Base-by-base conservation (phyloP, 2,888 invertebrate species). In the Clitarchus hookeri region DNA sequence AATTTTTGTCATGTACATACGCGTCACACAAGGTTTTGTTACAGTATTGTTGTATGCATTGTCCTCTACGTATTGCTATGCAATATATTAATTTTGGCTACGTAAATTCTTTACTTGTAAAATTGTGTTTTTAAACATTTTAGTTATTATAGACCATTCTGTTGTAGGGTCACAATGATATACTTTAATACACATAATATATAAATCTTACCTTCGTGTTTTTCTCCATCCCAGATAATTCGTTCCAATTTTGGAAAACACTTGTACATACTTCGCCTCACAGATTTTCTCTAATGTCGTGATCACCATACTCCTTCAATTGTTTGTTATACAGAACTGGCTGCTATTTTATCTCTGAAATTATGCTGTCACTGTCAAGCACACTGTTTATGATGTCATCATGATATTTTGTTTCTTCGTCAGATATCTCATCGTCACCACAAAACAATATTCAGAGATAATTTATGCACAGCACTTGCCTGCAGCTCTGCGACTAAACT, bases 261-360 rank as follows among this genome's bases (percentile, higher is more conserved):
- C 11, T 25, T 65, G n/a, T 36, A 84, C 84, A 84, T 26, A 27
- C 23, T 84, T 84, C 77, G 27, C 16, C 77, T 0, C 84, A 84
- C 3, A 84, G 84, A 6, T 84, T 84, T 84, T 77, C 84, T 26
- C n/a, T 84, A 6, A 84, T 13, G 4, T 77, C 77, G 65, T 77
- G 84, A n/a, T 77, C 25, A 27, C 12, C 54, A 27, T 84, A 84
- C 26, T 65, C 26, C 25, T 54, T 84, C 36, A 77, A 84, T 9
- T 84, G 26, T 65, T 84, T 84, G 36, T 65, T 84, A n/a, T 54
- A 65, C 6, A 84, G 13, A 19, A 16, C 3, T 84, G 77, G 65
- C 27, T 27, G 9, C 23, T 48, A 48, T 84, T 65, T 65, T 9
- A 65, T 84, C 27, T 84, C 26, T 13, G 23, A 26, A 25, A 77